Percentiles rank a stretch among this genome's conserved stretches.
Evolutionary conservation across 2,113 vertebrate genomes (phyloP).

Genomic region (Typhlomys cinereus): DNA sequence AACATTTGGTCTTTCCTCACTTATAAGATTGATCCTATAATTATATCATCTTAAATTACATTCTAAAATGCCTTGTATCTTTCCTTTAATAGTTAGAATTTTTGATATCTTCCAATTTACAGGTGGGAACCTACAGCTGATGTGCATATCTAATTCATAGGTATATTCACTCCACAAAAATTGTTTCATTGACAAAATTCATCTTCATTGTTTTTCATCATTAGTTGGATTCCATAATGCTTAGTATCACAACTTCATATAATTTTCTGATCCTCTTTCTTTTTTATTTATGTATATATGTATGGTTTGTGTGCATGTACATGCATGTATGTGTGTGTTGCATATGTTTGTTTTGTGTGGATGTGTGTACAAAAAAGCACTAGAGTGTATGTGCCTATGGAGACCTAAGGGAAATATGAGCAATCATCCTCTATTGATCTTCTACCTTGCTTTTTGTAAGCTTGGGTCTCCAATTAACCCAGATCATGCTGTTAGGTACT

Average conservation of each 20-base stretch:
- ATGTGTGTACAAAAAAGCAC: no score
- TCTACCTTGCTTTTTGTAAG: no score
- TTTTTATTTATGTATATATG: no score
- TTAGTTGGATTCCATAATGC: conserved; percentile 59
- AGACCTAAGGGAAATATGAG: no score
- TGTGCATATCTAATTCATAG: not conserved
- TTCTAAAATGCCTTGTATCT: conserved; percentile 64
- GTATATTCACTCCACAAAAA: conserved; percentile 74
- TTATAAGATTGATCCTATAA: conserved; percentile 74
- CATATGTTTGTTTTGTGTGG: no score
- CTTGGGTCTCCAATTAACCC: no score
- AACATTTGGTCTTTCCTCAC: not conserved
- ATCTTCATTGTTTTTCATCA: conserved; percentile 73
- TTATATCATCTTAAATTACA: conserved; percentile 46
- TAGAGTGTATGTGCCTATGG: no score
- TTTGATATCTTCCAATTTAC: conserved; percentile 75
- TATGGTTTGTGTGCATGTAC: no score
- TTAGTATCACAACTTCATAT: conserved; percentile 74
- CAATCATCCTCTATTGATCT: no score
- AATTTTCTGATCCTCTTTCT: conserved; percentile 76
- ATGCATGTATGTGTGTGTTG: no score
- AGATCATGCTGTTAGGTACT: no score
- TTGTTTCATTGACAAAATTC: conserved; percentile 80
- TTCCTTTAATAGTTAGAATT: conserved; percentile 59
- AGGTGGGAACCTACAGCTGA: conserved; percentile 69